A percentile compares a stretch with the other conserved stretches of the same genome.
phyloP scores from a whole-genome alignment of 2,113 vertebrate genomes.

The Lasiurus cinereus region DNA sequence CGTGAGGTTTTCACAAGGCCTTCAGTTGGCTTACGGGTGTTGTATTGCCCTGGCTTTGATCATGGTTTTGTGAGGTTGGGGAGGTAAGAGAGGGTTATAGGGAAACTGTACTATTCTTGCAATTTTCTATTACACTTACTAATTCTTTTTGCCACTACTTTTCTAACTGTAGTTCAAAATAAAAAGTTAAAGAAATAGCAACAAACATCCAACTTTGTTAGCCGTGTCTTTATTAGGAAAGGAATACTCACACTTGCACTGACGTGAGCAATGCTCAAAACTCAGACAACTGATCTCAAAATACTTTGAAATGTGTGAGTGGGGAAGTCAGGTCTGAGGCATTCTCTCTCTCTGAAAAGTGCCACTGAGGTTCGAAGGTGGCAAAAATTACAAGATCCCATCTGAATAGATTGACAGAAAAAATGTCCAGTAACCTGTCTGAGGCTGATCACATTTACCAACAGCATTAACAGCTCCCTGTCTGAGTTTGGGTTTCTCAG shows the following conservation, averaged over 20 bases:
- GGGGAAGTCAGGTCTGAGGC: not conserved
- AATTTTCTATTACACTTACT: not conserved
- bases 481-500: not conserved
- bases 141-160: not conserved
- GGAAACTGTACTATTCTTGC: not conserved
- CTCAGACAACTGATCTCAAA: not conserved
- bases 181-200: not conserved
- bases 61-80: not conserved
- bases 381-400: not conserved
- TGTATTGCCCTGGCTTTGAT: not conserved
- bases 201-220: not conserved
- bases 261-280: not conserved
- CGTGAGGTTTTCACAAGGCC: not conserved
- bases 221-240: not conserved
- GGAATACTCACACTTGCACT: not conserved
- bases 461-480: fast-evolving
- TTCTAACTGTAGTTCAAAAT: slow-evolving; percentile 11
- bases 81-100: not conserved
- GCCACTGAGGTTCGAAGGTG: not conserved
- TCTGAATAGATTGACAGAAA: not conserved
- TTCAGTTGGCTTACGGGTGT: not conserved
- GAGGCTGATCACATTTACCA: not conserved
- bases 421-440: not conserved
- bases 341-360: not conserved
- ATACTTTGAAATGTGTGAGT: not conserved